Evolutionary conservation across 2,888 invertebrate species (phyloP), one percentile per base, ranked within the genome.

Genomic region (Drosophila atripex): DNA sequence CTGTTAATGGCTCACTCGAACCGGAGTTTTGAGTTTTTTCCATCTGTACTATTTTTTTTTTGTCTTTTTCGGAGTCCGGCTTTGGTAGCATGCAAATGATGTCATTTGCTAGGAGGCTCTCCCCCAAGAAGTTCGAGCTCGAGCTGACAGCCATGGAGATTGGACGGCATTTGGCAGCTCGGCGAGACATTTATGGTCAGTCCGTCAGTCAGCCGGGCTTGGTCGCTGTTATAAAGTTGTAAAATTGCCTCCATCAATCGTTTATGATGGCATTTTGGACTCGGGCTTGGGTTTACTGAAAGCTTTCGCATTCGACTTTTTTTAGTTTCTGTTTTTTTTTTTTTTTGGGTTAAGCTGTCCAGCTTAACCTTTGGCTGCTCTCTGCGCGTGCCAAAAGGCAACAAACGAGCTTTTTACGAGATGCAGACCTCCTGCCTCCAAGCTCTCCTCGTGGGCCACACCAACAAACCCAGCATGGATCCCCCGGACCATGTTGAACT

Each of bases 341-440:
- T n/a, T 18, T 18, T 43, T 53, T 50, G 66, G 86, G 84, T 86
- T 82, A 84, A 86, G 71, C 75, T 76, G 86, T 45, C 46, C 78
- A 80, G 73, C 82, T 82, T 82, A 82, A 82, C 82, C 82, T 82
- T 80, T 71, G 32, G 58, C 70, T 86, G 72, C 71, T 56, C 83
- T 85, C 77, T 87, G 88, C 84, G 84, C 84, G 84, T 84, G 84
- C 84, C 84, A 84, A 88, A 88, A 73, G 79, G 78, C 84, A 80
- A 86, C 88, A 86, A 88, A 84, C 88, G 86, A 86, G 86, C 83
- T 76, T 78, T 82, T 85, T 82, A 80, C 86, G 88, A 79, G 73
- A 66, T 57, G 74, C 82, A 68, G 76, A 85, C 75, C 75, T 69
- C 69, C 60, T 61, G 60, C 60, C 60, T 47, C 60, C 46, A 47